Conservation (phyloP, 2,113 vertebrate genomes). For the Sialia sialis region DNA sequence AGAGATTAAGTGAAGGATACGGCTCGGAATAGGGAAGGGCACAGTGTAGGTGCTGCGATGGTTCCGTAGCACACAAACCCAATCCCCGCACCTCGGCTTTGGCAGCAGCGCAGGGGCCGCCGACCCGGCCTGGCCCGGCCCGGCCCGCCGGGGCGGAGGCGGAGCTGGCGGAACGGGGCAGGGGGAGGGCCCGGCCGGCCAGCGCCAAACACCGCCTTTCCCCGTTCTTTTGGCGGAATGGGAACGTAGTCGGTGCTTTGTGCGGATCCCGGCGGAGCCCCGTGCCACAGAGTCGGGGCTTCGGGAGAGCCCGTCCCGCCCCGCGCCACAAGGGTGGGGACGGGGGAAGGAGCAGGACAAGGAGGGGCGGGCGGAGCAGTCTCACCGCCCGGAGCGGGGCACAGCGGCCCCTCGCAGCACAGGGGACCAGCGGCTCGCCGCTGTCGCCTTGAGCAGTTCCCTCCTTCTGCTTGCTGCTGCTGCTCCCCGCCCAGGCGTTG, state of each 20-base stretch:
- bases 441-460: background rate
- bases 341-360: background rate
- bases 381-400: background rate
- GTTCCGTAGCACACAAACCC: background rate
- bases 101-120: accelerated
- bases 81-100: accelerated
- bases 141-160: accelerated
- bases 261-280: accelerated
- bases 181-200: too few relatives aligned
- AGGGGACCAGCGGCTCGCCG: background rate
- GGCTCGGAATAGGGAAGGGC: background rate
- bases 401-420: background rate
- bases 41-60: accelerated
- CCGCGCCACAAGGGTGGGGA: background rate
- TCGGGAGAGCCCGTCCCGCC: background rate
- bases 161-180: background rate
- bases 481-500: background rate
- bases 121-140: background rate
- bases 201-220: background rate
- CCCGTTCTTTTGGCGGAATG: accelerated
- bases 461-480: background rate
- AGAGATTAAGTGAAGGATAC: background rate
- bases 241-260: accelerated
- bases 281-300: accelerated
- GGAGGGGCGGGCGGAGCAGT: background rate